Evolutionary conservation across 1,140 invertebrate species (phyloP).

Genomic region (Platyscapa corneri): DNA sequence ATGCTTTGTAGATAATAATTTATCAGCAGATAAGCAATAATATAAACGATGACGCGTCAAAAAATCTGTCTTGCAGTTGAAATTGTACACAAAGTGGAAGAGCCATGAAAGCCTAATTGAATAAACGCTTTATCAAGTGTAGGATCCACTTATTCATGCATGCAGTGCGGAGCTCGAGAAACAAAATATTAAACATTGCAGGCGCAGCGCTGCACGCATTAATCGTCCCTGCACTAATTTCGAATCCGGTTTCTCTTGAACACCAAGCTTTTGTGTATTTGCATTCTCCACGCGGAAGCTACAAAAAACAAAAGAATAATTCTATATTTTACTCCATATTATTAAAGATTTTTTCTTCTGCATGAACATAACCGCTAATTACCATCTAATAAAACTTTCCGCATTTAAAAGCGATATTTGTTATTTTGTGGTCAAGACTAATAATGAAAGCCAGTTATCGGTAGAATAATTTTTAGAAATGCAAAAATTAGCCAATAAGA

Average conservation of each 20-base stretch:
- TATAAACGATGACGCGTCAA: background rate
- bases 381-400: too few species aligned
- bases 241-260: background rate
- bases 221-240: background rate
- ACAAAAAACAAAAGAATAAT: background rate
- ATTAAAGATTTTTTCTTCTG: too few species aligned
- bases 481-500: too few species aligned
- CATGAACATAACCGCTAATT: too few species aligned
- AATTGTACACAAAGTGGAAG: background rate
- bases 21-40: background rate
- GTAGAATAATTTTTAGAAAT: too few species aligned
- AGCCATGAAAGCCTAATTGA: slow-evolving; percentile 16
- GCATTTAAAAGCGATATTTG: too few species aligned
- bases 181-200: slow-evolving; percentile 5
- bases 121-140: slow-evolving; percentile 39
- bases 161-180: background rate
- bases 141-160: slow-evolving; percentile 38
- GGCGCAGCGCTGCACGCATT: background rate
- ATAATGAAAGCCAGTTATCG: too few species aligned
- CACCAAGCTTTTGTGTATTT: background rate
- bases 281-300: background rate
- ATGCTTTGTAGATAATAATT: background rate
- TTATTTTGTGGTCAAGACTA: too few species aligned
- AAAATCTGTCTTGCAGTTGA: background rate
- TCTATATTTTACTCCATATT: background rate